Percentiles rank a stretch among this genome's conserved stretches.
phyloP scores from a whole-genome alignment of 2,888 invertebrate species.

The Spodoptera picta region DNA sequence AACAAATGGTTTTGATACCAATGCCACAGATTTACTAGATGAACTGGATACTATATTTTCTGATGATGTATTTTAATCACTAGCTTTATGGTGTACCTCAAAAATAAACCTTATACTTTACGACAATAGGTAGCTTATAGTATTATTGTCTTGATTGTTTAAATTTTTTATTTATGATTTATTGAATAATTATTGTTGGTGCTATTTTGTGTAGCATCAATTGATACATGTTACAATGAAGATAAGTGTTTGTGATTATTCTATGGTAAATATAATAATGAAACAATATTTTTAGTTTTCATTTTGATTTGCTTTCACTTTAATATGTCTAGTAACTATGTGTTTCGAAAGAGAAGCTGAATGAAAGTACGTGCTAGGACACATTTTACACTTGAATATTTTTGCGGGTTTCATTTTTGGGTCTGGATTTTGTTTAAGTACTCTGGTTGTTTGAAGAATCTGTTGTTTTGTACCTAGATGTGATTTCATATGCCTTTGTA shows the following conservation, averaged over 20 bases:
- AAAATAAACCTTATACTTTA: too few species aligned
- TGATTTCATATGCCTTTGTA: constrained; percentile 71
- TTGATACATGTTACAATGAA: too few species aligned
- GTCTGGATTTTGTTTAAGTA: constrained; percentile 36
- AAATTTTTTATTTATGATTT: constrained; percentile 9
- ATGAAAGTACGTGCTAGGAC: constrained; percentile 74
- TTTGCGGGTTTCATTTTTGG: constrained; percentile 33
- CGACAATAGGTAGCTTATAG: too few species aligned
- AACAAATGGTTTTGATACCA: constrained; percentile 52
- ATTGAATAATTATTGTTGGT: constrained; percentile 1
- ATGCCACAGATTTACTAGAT: constrained; percentile 69
- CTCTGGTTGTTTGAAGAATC: constrained; percentile 28
- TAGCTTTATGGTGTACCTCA: neutral
- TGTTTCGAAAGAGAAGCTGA: constrained; percentile 78
- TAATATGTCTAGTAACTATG: constrained; percentile 78
- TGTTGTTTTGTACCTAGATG: constrained; percentile 59
- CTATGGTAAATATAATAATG: constrained; percentile 21
- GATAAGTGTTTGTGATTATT: constrained; percentile 15
- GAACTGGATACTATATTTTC: constrained; percentile 79
- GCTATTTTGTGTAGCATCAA: too few species aligned
- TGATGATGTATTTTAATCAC: constrained; percentile 75
- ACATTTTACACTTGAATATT: constrained; percentile 79
- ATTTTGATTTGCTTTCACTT: constrained; percentile 58
- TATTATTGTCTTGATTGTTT: neutral
- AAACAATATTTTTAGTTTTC: constrained; percentile 14